Evolutionary conservation across 2,888 invertebrate species (phyloP), one percentile per base, ranked within the genome.

Genomic region (Pachycephus smyrnensis): DNA sequence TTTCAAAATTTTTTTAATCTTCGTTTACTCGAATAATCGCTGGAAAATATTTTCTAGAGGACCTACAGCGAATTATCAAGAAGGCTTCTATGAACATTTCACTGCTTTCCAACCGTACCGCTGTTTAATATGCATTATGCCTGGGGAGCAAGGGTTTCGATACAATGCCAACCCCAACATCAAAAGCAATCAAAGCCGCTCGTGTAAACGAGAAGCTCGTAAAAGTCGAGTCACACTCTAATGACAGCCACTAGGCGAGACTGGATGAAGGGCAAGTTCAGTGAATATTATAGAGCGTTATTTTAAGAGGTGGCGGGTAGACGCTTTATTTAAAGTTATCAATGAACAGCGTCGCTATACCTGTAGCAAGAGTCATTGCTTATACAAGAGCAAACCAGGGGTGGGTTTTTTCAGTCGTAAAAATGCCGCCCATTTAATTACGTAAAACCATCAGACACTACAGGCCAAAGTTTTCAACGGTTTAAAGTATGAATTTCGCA

Each of bases 181-280:
- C 73, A 23, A 68, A 73, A 77, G 73, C 73, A 73, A 77, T 74
- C 74, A 31, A 74, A 77, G 74, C 55, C 77, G 35, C 35, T 77
- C 77, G 69, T 69, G 77, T 55, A 77, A 74, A 77, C 77, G 55
- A 73, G 74, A 40, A 68, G 37, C 77, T 77, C 77, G 77, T 77
- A 77, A 77, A 77, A 74, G 77, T 74, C 76, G 73, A 73, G 73
- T 76, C 73, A 55, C 55, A 55, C 23, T 23, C 55, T 55, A 55
- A 55, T 55, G 55, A 23, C 55, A 55, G 55, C 55, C 55, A 55
- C 55, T 55, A 55, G 55, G 23, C 55, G 55, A 23, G 55, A 55
- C 55, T 55, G 55, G 9, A 55, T 23, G 55, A 55, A 55, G 55
- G 55, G 23, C 9, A 23, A 55, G 55, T 55, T 55, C 55, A 55